Evolutionary conservation across 2,797 vertebrate species (phyloP).

Genomic region (Cossypha heuglini): DNA sequence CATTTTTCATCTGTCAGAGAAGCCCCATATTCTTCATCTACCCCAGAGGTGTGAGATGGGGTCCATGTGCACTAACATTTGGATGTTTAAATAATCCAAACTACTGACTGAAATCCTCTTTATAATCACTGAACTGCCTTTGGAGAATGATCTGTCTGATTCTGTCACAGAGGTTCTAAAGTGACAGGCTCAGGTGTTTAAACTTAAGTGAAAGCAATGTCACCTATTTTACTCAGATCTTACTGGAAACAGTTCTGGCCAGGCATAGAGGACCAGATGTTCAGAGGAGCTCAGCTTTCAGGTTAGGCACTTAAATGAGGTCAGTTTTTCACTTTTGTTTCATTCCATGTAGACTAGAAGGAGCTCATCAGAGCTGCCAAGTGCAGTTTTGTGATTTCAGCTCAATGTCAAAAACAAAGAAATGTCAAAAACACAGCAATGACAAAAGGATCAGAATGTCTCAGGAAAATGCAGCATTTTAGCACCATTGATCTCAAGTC

Average conservation of each 20-base stretch:
- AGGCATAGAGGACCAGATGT: not conserved
- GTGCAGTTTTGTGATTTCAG: not conserved
- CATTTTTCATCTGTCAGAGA: not conserved
- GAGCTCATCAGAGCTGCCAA: not conserved
- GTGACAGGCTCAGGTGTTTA: not conserved
- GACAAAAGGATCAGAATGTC: not conserved
- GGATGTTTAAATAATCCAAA: not conserved
- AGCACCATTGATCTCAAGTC: not conserved
- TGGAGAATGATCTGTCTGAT: not conserved
- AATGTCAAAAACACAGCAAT: not conserved
- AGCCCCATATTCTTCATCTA: not conserved
- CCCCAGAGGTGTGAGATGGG: not conserved
- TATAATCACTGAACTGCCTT: not conserved
- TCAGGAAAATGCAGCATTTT: not conserved
- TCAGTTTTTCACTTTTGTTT: not conserved
- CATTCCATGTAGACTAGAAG: not conserved
- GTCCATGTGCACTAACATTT: not conserved
- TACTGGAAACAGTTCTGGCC: not conserved
- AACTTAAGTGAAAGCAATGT: not conserved
- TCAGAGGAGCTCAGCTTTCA: not conserved
- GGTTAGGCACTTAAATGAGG: not conserved
- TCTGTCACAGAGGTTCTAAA: not conserved
- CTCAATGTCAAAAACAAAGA: not conserved
- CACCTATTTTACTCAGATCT: not conserved
- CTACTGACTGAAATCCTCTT: not conserved